phyloP scores from a whole-genome alignment of 2,113 vertebrate genomes.

The Plecturocebus donacophilus region DNA sequence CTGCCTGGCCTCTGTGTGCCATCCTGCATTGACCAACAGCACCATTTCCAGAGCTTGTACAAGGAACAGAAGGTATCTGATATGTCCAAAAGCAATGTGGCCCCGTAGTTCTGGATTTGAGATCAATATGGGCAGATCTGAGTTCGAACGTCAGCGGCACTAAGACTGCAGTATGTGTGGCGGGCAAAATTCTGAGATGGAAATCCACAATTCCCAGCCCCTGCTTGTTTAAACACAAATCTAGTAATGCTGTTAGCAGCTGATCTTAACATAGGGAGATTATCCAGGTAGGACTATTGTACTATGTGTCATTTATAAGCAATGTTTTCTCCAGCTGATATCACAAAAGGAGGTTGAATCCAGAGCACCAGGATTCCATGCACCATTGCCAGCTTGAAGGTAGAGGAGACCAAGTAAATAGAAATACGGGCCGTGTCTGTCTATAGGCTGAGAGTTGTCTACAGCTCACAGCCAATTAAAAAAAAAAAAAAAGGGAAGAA shows the following conservation, averaged over 20 bases:
- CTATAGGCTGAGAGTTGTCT: not conserved
- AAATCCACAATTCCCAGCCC: not conserved
- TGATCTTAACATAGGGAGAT: not conserved
- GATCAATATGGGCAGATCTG: not conserved
- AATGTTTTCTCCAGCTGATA: not conserved
- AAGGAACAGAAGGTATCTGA: not conserved
- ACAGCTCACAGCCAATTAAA: not conserved
- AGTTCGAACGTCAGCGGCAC: not conserved
- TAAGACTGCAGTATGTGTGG: not conserved
- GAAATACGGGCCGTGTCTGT: not conserved
- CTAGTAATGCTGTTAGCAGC: not conserved
- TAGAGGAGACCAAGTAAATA: not conserved
- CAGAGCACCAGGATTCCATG: not conserved
- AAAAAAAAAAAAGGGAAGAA: not conserved
- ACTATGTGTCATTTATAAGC: not conserved
- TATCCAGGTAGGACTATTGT: not conserved
- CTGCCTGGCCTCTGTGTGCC: not conserved
- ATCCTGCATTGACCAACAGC: not conserved
- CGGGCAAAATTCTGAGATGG: not conserved
- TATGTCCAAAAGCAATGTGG: not conserved
- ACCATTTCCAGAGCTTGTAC: not conserved
- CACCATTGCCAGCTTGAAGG: not conserved
- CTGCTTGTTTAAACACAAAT: not conserved
- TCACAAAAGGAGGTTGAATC: not conserved
- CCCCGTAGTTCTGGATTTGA: not conserved